Base-by-base conservation (phyloP, 2,113 vertebrate species). In the Phaethon lepturus region DNA sequence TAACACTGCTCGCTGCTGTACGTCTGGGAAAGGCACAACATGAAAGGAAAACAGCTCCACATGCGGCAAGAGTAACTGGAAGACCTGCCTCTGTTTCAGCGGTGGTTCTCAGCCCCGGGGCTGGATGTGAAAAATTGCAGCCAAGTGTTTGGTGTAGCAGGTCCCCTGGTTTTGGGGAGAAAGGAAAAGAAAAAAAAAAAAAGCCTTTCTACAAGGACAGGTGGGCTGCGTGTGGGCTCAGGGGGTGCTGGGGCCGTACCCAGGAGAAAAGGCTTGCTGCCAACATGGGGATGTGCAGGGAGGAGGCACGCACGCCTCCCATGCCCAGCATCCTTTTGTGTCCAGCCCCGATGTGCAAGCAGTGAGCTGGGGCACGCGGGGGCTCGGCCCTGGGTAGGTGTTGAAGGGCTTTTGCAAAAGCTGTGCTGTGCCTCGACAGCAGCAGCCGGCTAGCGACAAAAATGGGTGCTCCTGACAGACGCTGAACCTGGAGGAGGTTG, bases 341-440 rank as follows among this genome's bases (percentile, higher is more conserved):
- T 7, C 15, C 19, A 29, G 6, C 11, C 10, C 50, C 10, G 29
- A 16, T 1, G 1, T 9, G 50, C 18, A 11, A 29, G 44, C 0
- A 0, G 33, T 11, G 45, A 17, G 17, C 55, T 14, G 49, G 31
- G 19, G 29, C 29, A 50, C 0, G 1, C 9, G 0, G 24, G 40
- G 16, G 19, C 49, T 38, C 2, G 45, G 23, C 2, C 4, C 1
- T 4, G 13, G 12, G 35, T 6, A 0, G 10, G 19, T 25, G 19
- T n/a, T 33, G 45, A 44, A 49, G 28, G 38, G 49, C 24, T 72
- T 90, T 52, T 11, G 47, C 53, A 13, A 45, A 68, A 56, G 28
- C 28, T 0, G 0, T 3, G 1, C 17, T 7, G 6, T 33, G 71
- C n/a, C 31, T 17, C 0, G 3, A 68, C 47, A 35, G 55, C 55